Percentiles rank a stretch among this genome's conserved stretches.
These are phyloP conservation scores for Diaprepes abbreviatus DNA, from an alignment of 2,888 invertebrate species.

Conservation along the genomic window DNA sequence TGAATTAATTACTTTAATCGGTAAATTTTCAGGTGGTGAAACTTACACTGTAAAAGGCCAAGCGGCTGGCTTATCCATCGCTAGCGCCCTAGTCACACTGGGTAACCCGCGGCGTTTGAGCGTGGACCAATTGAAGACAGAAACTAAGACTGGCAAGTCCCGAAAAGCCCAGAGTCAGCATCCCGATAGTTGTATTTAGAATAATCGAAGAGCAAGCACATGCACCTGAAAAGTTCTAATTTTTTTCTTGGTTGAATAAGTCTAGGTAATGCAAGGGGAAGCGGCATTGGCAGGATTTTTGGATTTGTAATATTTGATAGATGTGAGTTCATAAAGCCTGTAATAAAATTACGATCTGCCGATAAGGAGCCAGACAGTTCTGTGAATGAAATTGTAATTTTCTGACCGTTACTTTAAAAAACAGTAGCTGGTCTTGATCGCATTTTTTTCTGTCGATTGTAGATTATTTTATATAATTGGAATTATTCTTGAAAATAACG, in stretches of 20 bases:
- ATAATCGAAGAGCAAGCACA: background rate
- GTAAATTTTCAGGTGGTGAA: conserved; percentile 74
- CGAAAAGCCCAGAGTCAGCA: conserved; percentile 80
- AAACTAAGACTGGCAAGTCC: conserved; percentile 69
- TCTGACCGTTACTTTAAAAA: no score
- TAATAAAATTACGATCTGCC: no score
- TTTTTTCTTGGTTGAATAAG: background rate
- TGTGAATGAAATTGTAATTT: no score
- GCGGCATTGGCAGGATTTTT: background rate
- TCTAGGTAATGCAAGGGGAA: background rate
- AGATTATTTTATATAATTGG: no score
- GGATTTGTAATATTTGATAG: background rate
- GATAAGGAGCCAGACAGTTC: no score
- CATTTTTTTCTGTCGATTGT: no score
- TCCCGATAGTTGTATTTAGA: conserved; percentile 70
- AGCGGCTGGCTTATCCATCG: conserved; percentile 87
- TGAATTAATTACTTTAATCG: no score
- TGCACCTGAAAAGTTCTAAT: background rate
- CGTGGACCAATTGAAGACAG: conserved; percentile 76
- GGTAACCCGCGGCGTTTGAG: conserved; percentile 85
- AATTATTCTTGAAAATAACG: no score
- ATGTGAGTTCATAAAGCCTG: background rate
- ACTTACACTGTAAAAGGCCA: conserved; percentile 87
- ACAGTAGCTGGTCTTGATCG: no score
- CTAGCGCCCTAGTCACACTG: conserved; percentile 89